Percentiles rank a stretch among this genome's conserved stretches.
These are phyloP conservation scores for Columba livia DNA, from an alignment of 2,113 vertebrate genomes.

Conservation along the genomic window DNA sequence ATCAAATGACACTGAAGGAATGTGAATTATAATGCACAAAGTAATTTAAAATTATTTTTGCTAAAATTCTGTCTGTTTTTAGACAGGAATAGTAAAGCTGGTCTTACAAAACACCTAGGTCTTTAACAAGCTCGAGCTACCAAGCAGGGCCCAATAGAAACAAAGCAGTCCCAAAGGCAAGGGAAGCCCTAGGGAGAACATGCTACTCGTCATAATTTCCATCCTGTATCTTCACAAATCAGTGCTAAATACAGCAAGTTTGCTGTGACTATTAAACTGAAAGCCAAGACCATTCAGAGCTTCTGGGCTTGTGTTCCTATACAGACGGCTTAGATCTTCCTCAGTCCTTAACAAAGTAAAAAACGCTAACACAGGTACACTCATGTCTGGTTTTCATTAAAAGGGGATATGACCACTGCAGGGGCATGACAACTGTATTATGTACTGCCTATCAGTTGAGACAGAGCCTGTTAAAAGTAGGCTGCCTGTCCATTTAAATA, in stretches of 20 bases:
- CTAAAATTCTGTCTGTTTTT: not conserved
- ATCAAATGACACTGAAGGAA: not conserved
- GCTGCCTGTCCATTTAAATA: not conserved
- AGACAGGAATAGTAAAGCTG: not conserved
- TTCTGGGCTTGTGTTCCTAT: not conserved
- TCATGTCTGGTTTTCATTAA: not conserved
- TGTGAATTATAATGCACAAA: not conserved
- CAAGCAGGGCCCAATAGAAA: accelerated
- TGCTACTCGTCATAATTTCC: not conserved
- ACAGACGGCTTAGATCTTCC: not conserved
- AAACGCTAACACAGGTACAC: accelerated
- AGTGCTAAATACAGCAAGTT: not conserved
- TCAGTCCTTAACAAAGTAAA: not conserved
- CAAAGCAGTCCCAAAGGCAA: not conserved
- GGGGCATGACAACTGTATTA: not conserved
- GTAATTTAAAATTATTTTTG: not conserved
- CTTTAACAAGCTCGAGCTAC: not conserved
- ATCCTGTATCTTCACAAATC: not conserved
- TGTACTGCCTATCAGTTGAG: not conserved
- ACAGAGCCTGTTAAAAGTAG: not conserved
- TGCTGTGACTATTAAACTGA: not conserved
- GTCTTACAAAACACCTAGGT: not conserved
- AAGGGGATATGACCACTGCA: not conserved
- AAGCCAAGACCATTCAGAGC: not conserved
- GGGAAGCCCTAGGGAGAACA: not conserved